Conservation (phyloP, 2,888 invertebrate genomes). For the Phasia obesa region DNA sequence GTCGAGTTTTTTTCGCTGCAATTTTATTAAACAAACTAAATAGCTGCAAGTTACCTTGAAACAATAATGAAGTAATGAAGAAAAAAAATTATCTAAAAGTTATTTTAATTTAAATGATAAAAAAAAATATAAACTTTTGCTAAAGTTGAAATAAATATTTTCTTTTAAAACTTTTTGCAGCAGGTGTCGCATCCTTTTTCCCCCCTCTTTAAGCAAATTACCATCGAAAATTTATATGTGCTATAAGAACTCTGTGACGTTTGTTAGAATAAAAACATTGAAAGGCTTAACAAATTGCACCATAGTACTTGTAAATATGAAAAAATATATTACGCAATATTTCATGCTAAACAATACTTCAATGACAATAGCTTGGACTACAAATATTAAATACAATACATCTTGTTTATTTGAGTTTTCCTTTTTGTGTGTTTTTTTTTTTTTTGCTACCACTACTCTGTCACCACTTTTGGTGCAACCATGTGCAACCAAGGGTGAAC, state of each 20-base stretch:
- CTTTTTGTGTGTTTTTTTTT: no score
- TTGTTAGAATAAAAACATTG: neutral
- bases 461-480: slow-evolving; percentile 69
- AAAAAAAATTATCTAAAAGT: no score
- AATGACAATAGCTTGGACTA: slow-evolving; percentile 17
- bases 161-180: no score
- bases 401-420: slow-evolving; percentile 17
- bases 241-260: neutral
- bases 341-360: slow-evolving; percentile 32
- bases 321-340: slow-evolving; percentile 43
- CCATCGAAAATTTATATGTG: neutral
- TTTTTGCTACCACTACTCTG: slow-evolving; percentile 42
- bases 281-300: slow-evolving; percentile 13
- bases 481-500: slow-evolving; percentile 66
- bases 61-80: no score
- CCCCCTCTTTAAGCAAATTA: no score
- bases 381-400: slow-evolving; percentile 31
- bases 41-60: no score
- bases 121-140: no score
- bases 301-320: neutral
- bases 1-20: no score
- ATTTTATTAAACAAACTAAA: no score
- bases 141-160: no score
- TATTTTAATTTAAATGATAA: no score
- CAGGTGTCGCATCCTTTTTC: no score